These are phyloP conservation scores for Panopea generosa DNA, from an alignment of 2,888 invertebrate species.

Conservation along the genomic window DNA sequence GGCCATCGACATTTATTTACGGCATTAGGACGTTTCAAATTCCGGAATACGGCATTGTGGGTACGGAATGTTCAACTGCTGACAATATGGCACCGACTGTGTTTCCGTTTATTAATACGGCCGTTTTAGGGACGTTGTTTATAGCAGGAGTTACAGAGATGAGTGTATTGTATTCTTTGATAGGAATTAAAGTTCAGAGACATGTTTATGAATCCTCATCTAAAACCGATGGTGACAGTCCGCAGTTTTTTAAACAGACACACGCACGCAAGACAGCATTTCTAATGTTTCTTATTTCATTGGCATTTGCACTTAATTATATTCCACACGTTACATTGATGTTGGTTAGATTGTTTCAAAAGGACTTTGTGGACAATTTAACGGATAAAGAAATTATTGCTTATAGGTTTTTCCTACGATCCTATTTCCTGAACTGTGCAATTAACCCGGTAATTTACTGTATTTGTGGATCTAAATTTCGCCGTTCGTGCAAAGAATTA, in stretches of 20 bases:
- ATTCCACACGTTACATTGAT: constrained; percentile 61
- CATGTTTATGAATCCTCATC: too few relatives aligned
- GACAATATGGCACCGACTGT: too few relatives aligned
- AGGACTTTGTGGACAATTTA: constrained; percentile 53
- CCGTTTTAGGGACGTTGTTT: too few relatives aligned
- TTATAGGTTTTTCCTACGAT: constrained; percentile 65
- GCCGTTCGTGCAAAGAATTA: constrained; percentile 32
- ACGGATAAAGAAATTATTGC: constrained; percentile 42
- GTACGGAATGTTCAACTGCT: too few relatives aligned
- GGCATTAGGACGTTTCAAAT: too few relatives aligned
- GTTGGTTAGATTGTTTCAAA: constrained; percentile 40
- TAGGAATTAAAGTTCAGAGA: too few relatives aligned
- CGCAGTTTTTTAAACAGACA: constrained; percentile 36
- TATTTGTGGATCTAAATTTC: constrained; percentile 63
- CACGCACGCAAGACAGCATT: constrained; percentile 63
- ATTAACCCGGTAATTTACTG: constrained; percentile 73
- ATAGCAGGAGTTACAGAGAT: too few relatives aligned
- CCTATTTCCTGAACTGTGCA: constrained; percentile 68
- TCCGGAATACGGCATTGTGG: too few relatives aligned
- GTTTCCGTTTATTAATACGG: too few relatives aligned
- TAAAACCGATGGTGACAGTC: too few relatives aligned
- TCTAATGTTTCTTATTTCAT: constrained; percentile 64
- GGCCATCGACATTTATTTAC: too few relatives aligned
- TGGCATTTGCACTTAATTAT: constrained; percentile 63
- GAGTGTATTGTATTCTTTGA: too few relatives aligned